These are phyloP conservation scores for Artemisiospiza belli DNA, from an alignment of 2,113 vertebrate genomes.

Conservation along the genomic window DNA sequence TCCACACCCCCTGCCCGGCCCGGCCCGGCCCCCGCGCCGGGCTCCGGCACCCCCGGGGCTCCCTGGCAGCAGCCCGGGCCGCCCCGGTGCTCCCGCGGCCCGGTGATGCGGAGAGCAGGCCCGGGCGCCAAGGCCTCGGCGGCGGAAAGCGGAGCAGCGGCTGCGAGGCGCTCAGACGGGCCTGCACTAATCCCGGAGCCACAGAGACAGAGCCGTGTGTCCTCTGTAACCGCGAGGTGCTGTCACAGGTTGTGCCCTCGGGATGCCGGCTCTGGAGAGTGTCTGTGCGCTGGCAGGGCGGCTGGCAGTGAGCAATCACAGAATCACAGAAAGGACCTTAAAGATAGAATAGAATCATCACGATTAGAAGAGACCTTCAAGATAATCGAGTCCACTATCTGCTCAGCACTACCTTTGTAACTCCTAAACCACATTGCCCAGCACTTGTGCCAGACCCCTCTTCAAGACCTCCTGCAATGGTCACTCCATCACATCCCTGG, in stretches of 20 bases:
- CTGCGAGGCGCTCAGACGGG: fast-evolving
- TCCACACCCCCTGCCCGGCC: no score
- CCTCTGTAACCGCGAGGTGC: neutral
- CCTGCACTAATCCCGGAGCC: fast-evolving
- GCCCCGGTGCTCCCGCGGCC: neutral
- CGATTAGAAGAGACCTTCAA: neutral
- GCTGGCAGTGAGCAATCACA: neutral
- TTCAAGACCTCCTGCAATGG: neutral
- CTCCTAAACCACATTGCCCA: neutral
- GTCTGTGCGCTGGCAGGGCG: neutral
- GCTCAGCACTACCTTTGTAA: no score
- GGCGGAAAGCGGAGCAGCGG: fast-evolving
- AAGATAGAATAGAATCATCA: neutral
- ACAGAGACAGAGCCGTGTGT: fast-evolving
- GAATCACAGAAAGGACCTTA: neutral
- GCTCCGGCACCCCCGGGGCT: neutral
- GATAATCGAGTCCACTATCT: neutral
- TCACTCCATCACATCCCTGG: neutral
- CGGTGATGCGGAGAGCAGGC: neutral
- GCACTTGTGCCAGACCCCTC: neutral
- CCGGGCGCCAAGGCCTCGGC: neutral
- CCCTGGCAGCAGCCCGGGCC: neutral
- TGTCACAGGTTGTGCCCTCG: fast-evolving
- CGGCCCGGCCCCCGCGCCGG: no score
- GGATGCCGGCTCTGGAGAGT: neutral